phyloP scores from a whole-genome alignment of 2,888 invertebrate species.

The Rhamnusium bicolor region DNA sequence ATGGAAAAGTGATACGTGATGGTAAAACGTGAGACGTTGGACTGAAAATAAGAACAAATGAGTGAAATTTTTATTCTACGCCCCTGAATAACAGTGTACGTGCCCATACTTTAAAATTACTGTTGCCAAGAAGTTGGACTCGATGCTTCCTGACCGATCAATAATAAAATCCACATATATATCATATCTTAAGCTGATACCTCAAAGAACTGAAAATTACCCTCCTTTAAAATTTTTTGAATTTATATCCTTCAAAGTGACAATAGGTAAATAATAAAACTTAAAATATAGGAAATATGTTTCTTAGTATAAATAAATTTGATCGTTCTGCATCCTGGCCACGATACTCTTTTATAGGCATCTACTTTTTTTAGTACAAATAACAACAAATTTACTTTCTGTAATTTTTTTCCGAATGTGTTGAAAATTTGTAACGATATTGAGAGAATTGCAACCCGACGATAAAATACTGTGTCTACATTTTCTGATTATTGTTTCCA shows the following conservation, averaged over 20 bases:
- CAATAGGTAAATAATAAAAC: not conserved
- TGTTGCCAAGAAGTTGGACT: slow-evolving; percentile 34
- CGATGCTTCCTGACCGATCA: slow-evolving; percentile 31
- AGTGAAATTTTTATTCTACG: slow-evolving; percentile 28
- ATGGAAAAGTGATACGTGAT: not conserved
- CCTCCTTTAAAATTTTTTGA: not conserved
- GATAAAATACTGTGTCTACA: slow-evolving; percentile 43
- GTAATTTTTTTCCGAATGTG: slow-evolving; percentile 15
- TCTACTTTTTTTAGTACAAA: not conserved
- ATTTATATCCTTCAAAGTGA: not conserved
- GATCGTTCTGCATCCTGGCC: not conserved
- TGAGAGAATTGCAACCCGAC: slow-evolving; percentile 39
- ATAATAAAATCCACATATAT: slow-evolving; percentile 37
- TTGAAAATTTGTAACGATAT: slow-evolving; percentile 38
- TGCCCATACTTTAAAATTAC: slow-evolving; percentile 43
- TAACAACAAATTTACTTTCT: not conserved
- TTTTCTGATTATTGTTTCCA: slow-evolving; percentile 53
- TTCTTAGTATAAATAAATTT: not conserved
- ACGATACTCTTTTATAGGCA: not conserved
- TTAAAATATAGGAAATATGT: not conserved
- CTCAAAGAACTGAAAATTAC: slow-evolving; percentile 9
- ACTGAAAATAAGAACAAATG: not conserved
- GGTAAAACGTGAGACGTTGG: not conserved
- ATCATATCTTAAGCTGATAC: slow-evolving; percentile 23
- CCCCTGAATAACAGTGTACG: slow-evolving; percentile 36